Percentiles rank a stretch among this genome's conserved stretches.
Evolutionary conservation across 2,113 vertebrate genomes (phyloP).

Genomic region (Taurulus bubalis): DNA sequence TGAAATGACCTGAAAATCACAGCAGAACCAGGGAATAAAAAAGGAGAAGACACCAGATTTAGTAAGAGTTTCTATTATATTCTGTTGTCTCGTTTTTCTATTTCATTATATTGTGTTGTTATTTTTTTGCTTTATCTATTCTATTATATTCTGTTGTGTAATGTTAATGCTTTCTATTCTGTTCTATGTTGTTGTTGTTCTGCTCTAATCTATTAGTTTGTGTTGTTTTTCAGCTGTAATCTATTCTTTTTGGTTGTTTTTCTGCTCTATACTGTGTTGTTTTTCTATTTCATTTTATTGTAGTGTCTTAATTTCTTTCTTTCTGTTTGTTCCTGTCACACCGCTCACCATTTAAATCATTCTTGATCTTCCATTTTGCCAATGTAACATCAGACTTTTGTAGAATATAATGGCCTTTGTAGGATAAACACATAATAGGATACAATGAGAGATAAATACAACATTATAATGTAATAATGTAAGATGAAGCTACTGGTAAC

Average conservation of each 20-base stretch:
- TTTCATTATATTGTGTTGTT: neutral
- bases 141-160: slow-evolving; percentile 1
- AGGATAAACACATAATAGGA: neutral
- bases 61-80: slow-evolving; percentile 17
- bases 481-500: neutral
- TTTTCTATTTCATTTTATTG: neutral
- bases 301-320: neutral
- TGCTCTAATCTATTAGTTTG: neutral
- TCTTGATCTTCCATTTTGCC: neutral
- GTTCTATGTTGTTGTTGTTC: neutral
- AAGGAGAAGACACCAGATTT: neutral
- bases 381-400: neutral
- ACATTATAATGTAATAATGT: neutral
- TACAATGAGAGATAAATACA: neutral
- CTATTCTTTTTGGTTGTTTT: neutral
- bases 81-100: neutral
- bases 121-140: neutral
- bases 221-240: neutral
- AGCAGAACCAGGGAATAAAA: neutral
- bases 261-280: neutral
- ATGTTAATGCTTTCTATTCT: neutral
- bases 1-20: slow-evolving; percentile 42
- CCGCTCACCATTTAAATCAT: neutral
- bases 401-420: neutral
- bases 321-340: neutral